phyloP scores from a whole-genome alignment of 92 coral and sea anemone species.

The Epizoanthus fatuus region DNA sequence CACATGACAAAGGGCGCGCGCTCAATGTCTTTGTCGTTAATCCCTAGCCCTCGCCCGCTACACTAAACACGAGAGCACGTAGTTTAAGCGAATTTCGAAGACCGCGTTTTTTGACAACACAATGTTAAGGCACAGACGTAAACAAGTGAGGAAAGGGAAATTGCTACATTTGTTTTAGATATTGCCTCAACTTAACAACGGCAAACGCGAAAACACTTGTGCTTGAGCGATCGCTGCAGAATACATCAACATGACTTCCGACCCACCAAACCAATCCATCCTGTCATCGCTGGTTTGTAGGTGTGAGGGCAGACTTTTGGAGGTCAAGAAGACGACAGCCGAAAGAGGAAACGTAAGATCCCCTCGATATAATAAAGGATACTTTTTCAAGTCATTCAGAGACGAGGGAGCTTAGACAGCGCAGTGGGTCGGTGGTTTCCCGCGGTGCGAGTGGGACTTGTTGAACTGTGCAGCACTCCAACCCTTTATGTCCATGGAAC shows the following conservation, averaged over 20 bases:
- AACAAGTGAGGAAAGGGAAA: slow-evolving; percentile 6
- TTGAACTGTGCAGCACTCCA: background rate
- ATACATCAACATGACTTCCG: slow-evolving; percentile 2
- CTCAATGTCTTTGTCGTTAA: slow-evolving; percentile 21
- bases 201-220: slow-evolving; percentile 18
- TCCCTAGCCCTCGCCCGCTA: background rate
- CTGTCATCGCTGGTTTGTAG: slow-evolving; percentile 32
- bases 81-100: slow-evolving; percentile 17
- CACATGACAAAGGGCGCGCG: slow-evolving; percentile 10
- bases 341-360: slow-evolving; percentile 20
- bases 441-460: background rate
- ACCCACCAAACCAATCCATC: background rate
- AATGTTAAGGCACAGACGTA: slow-evolving; percentile 10
- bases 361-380: background rate
- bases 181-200: slow-evolving; percentile 1
- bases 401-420: background rate
- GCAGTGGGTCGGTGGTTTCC: background rate
- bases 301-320: slow-evolving; percentile 31
- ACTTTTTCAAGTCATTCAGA: slow-evolving; percentile 2
- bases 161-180: background rate
- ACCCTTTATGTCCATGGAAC: background rate
- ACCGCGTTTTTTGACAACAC: background rate
- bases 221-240: slow-evolving; percentile 3
- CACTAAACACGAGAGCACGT: slow-evolving; percentile 6
- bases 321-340: slow-evolving; percentile 49